Evolutionary conservation across 1,140 invertebrate genomes (phyloP), one percentile per base, ranked within the genome.

Genomic region (Macrotrachela quadricornifera): DNA sequence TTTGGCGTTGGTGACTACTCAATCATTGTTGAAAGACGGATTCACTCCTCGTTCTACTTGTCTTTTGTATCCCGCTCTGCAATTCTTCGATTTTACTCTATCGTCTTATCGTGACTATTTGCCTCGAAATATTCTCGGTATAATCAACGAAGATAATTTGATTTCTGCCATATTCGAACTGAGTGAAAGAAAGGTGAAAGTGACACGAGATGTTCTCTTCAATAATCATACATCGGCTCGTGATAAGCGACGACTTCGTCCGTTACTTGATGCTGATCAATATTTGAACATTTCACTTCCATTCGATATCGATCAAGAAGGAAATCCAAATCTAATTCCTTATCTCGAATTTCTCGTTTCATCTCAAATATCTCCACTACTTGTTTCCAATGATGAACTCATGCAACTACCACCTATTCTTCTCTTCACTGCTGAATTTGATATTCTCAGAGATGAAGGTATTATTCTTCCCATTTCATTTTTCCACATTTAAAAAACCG

Each of bases 41-140:
- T 42, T 37, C 12, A 47, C 42, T 9, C 51, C 51, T n/a, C 46
- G 44, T 13, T 21, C 46, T 11, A 37, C 46, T 47, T 44, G 46
- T 11, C 42, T 53, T 17, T 40, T 53, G 11, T 53, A 53, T 53
- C 51, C 51, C 6, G 37, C 46, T n/a, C 39, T 53, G 21, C 51
- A 53, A 21, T 53, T 53, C 39, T 53, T 53, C 21, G 51, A 53
- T 42, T 53, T 53, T 46, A 53, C 51, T 15, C 15, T 53, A n/a
- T 44, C 51, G 16, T 53, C 51, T 13, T 53, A 53, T 44, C 14
- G 16, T 21, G 10, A 17, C 39, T 43, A 53, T 53, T 43, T 53
- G 18, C 45, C 37, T 39, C 46, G 46, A 37, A 42, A 44, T 15
- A 53, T 53, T 18, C 45, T 53, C 3, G 51, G 51, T 11, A 47